Evolutionary conservation across 2,888 invertebrate species (phyloP), one percentile per base, ranked within the genome.

Genomic region (Drosophila colorata): DNA sequence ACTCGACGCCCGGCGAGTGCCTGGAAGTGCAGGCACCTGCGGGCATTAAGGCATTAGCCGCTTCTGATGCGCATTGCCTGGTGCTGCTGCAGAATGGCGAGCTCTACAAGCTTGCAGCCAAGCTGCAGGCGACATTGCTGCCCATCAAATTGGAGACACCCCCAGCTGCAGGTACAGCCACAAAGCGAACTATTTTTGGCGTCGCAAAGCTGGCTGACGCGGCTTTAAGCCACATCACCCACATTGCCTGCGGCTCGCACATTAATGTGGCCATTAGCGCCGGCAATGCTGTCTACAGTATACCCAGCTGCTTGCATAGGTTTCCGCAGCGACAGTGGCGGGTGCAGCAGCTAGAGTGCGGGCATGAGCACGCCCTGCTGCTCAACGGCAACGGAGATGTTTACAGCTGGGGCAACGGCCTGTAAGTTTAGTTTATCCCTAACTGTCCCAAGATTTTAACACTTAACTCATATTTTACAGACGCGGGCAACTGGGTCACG

Each of bases 401-500:
- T n/a, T 97, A 95, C 84, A 94, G 95, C 4, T 96, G 95, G 95
- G 98, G 98, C 41, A 94, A 94, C 90, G 97, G 97, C 86, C 95
- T 96, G 97, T 97, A 93, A 87, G 90, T 86, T 47, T 11, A 28
- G 16, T 5, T 52, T 13, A 6, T 35, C 9, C 4, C 13, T 11
- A 38, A 23, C 25, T 14, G 13, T 25, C 43, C 3, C 23, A 35
- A 35, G 14, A 25, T 38, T 40, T 33, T 31, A 69, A 33, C n/a
- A n/a, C n/a, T n/a, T 13, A 52, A 28, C 7, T 38, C 11, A 33
- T 55, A 47, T 14, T 25, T 37, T 53, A 40, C 87, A 98, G 98
- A 89, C 95, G 97, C 64, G 96, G 98, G 28, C 98, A 98, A 92
- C 93, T 98, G 47, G 98, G 98, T 0, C 95, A 96, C 91, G 95